Percentiles rank a stretch among this genome's conserved stretches.
Conservation (phyloP, 2,888 invertebrate genomes). For the Lampropteryx suffumata region DNA sequence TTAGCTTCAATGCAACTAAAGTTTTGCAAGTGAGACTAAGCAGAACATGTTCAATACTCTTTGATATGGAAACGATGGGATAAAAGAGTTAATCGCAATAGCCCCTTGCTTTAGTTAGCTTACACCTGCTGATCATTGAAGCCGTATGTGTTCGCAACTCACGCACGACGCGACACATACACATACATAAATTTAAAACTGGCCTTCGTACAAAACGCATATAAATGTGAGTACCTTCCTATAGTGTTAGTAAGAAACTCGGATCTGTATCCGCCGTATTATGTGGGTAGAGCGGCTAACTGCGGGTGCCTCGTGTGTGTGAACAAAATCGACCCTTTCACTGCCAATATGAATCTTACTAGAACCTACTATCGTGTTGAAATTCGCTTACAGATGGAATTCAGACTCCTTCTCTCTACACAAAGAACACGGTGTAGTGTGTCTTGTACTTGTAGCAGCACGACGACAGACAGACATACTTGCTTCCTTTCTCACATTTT, state of each 20-base stretch:
- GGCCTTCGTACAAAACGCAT: constrained; percentile 68
- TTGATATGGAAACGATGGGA: constrained; percentile 82
- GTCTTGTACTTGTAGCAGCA: constrained; percentile 66
- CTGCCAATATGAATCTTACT: constrained; percentile 76
- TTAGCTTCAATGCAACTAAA: too few relatives aligned
- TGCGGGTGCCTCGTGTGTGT: constrained; percentile 71
- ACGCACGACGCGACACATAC: constrained; percentile 58
- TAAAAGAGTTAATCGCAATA: constrained; percentile 82
- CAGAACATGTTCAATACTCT: constrained; percentile 81
- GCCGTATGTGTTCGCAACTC: constrained; percentile 80
- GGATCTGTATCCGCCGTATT: constrained; percentile 81
- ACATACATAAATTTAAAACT: constrained; percentile 61
- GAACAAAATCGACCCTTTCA: constrained; percentile 68
- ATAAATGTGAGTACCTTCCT: constrained; percentile 42
- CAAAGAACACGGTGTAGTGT: constrained; percentile 65
- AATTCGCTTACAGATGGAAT: constrained; percentile 55
- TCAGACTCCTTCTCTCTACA: constrained; percentile 64
- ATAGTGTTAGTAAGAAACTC: constrained; percentile 74
- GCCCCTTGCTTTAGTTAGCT: constrained; percentile 80
- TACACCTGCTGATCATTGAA: constrained; percentile 83
- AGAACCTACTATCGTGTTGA: constrained; percentile 56
- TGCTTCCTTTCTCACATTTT: constrained; percentile 82
- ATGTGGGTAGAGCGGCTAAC: constrained; percentile 78
- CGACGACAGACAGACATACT: constrained; percentile 66
- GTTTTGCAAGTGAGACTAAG: too few relatives aligned